Conservation (phyloP, 1,140 invertebrate species). For the Drosophila biarmipes region DNA sequence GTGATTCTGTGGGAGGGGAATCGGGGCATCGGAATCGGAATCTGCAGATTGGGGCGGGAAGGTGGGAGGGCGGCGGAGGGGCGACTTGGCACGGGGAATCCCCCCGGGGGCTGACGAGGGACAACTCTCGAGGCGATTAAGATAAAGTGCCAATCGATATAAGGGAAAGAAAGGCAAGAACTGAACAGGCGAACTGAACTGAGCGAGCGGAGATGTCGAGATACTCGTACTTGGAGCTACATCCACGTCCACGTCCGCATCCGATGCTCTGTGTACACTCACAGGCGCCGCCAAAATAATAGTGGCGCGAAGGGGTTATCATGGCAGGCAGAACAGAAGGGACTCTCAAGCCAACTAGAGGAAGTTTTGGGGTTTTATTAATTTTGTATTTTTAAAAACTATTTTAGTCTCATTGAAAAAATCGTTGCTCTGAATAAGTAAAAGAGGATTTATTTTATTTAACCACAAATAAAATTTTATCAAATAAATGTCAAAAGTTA, state of each 20-base stretch:
- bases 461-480: too few relatives aligned
- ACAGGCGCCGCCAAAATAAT: conserved; percentile 6
- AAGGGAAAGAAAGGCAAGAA: conserved; percentile 75
- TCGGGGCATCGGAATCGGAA: conserved; percentile 9
- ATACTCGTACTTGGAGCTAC: conserved; percentile 52
- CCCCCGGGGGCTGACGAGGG: conserved; percentile 59
- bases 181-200: conserved; percentile 43
- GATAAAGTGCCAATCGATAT: conserved; percentile 83
- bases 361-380: too few relatives aligned
- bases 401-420: too few relatives aligned
- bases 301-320: neutral
- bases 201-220: conserved; percentile 46
- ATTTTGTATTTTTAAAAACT: too few relatives aligned
- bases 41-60: conserved; percentile 21
- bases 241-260: conserved; percentile 46
- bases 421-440: too few relatives aligned
- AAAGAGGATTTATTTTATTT: too few relatives aligned
- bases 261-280: conserved; percentile 40
- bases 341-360: too few relatives aligned
- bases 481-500: too few relatives aligned
- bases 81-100: conserved; percentile 19
- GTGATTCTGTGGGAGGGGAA: conserved; percentile 33
- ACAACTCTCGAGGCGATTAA: conserved; percentile 78
- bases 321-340: neutral
- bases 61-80: conserved; percentile 12